phyloP scores from a whole-genome alignment of 2,797 vertebrate genomes.

The Sus cebifrons region DNA sequence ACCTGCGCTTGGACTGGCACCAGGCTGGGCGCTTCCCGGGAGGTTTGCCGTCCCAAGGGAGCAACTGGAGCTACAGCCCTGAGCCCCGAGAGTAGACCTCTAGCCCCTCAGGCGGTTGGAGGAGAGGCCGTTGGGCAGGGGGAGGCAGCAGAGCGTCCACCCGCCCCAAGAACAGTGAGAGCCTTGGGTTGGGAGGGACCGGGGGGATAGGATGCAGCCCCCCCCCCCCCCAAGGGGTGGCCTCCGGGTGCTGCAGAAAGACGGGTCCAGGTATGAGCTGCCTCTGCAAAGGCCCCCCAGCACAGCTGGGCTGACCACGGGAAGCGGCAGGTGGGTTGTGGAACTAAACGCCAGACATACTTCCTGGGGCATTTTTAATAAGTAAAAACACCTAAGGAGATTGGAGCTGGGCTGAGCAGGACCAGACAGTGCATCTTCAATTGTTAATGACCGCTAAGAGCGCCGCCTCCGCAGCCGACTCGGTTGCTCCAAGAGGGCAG shows the following conservation, averaged over 20 bases:
- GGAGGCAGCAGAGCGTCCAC: background rate
- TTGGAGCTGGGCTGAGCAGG: conserved; percentile 88
- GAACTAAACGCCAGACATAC: conserved; percentile 66
- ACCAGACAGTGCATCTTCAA: conserved; percentile 90
- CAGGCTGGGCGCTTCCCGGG: background rate
- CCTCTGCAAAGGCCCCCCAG: conserved; percentile 34
- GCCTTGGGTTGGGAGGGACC: background rate
- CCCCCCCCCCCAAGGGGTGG: background rate
- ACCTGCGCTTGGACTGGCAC: conserved; percentile 20
- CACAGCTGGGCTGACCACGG: conserved; percentile 20
- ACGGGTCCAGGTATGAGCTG: background rate
- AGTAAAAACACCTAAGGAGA: conserved; percentile 90
- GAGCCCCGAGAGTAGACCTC: conserved; percentile 26
- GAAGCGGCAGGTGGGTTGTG: conserved; percentile 57
- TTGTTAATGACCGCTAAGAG: conserved; percentile 91
- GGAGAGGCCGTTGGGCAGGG: background rate
- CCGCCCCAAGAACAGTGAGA: background rate
- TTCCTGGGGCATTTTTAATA: conserved; percentile 89
- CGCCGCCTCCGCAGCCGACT: conserved; percentile 88
- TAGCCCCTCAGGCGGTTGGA: background rate
- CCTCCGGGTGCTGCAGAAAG: background rate
- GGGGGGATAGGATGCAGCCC: background rate
- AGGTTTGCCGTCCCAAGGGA: background rate
- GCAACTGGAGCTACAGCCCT: background rate
- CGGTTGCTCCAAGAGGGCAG: conserved; percentile 87